A percentile compares a stretch with the other conserved stretches of the same genome.
These are phyloP conservation scores for Myiopsitta monachus DNA, from an alignment of 2,113 vertebrate genomes.

Conservation along the genomic window DNA sequence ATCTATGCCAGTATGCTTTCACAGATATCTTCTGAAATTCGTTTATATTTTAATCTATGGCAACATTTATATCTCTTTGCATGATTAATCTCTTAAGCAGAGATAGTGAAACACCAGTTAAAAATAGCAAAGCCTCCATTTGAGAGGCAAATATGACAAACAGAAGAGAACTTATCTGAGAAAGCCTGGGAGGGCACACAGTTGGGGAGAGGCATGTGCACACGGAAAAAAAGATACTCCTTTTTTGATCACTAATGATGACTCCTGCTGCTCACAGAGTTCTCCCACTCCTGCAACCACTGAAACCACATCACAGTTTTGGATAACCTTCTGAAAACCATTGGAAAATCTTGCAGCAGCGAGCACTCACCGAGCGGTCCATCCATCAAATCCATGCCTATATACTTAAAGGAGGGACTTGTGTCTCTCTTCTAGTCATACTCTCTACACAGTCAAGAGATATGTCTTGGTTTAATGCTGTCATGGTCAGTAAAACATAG, in stretches of 20 bases:
- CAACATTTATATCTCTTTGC: neutral
- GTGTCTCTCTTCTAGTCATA: neutral
- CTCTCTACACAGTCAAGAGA: neutral
- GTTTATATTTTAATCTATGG: neutral
- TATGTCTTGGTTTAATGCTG: neutral
- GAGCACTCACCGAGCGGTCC: neutral
- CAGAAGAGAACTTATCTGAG: neutral
- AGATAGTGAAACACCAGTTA: neutral
- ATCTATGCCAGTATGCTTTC: neutral
- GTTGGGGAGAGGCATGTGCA: neutral
- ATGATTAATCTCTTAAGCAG: neutral
- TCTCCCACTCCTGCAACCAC: neutral
- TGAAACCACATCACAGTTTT: constrained; percentile 12
- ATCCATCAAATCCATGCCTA: neutral
- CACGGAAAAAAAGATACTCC: neutral
- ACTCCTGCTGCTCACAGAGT: neutral
- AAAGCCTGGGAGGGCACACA: neutral
- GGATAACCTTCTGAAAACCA: constrained; percentile 33
- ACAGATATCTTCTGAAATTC: neutral
- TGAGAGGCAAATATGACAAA: neutral
- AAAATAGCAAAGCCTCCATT: neutral
- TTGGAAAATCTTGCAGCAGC: neutral
- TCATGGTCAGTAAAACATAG: neutral
- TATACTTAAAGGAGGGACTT: neutral
- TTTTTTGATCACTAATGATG: neutral